A percentile compares a stretch with the other conserved stretches of the same genome.
These are phyloP conservation scores for Cryptotermes secundus DNA, from an alignment of 1,140 invertebrate genomes.

Conservation along the genomic window DNA sequence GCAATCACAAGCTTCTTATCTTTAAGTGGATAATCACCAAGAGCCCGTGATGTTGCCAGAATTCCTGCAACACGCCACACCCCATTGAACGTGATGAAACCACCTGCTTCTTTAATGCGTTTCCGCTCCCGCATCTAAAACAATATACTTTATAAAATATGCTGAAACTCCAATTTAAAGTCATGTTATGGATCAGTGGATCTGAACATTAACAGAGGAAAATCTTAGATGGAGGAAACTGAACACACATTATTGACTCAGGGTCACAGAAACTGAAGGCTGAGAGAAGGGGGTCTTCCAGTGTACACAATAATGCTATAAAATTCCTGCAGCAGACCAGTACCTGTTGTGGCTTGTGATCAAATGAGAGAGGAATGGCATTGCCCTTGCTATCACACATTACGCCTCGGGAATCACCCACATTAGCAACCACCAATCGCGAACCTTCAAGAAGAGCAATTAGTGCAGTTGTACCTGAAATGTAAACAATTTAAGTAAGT, in stretches of 20 bases:
- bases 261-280: too few species aligned
- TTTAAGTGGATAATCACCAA: constrained; percentile 94
- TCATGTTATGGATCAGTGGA: too few species aligned
- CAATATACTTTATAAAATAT: too few species aligned
- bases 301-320: too few species aligned
- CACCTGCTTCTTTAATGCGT: constrained; percentile 87
- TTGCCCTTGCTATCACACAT: constrained; percentile 89
- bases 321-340: too few species aligned
- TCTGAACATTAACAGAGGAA: too few species aligned
- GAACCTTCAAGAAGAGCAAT: constrained; percentile 82
- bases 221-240: too few species aligned
- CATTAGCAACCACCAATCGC: constrained; percentile 88
- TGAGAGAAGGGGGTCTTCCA: too few species aligned
- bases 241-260: too few species aligned
- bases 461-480: constrained; percentile 83
- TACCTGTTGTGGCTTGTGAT: constrained; percentile 95
- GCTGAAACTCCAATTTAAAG: too few species aligned
- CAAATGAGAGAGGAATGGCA: constrained; percentile 89
- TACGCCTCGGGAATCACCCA: constrained; percentile 93
- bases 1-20: constrained; percentile 91
- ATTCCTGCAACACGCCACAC: constrained; percentile 96
- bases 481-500: too few species aligned
- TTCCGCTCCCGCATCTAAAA: constrained; percentile 77
- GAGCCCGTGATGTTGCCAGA: constrained; percentile 88
- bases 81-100: constrained; percentile 91